phyloP scores from a whole-genome alignment of 2,797 vertebrate genomes.

The Melanotaenia nigrans region DNA sequence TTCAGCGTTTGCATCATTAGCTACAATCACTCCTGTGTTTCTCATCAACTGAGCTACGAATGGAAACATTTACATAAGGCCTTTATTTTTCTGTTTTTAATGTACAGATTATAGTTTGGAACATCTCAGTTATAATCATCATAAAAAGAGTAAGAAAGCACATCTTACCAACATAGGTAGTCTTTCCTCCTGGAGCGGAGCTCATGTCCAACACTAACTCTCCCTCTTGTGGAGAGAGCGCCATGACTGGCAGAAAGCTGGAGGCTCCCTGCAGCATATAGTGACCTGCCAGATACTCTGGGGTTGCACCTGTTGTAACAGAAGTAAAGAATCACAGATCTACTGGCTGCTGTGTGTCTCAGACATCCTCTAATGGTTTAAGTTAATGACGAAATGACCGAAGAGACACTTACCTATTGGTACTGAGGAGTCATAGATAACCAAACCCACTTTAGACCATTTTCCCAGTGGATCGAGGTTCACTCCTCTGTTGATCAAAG shows the following conservation, averaged over 20 bases:
- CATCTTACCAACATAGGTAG: constrained; percentile 92
- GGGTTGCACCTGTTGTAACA: constrained; percentile 89
- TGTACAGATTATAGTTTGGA: neutral
- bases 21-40: constrained; percentile 94
- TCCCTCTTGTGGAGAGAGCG: constrained; percentile 94
- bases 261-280: constrained; percentile 99
- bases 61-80: constrained; percentile 8
- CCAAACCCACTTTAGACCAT: constrained; percentile 97
- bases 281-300: constrained; percentile 95
- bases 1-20: constrained; percentile 91
- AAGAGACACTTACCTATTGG: constrained; percentile 87
- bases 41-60: constrained; percentile 95
- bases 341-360: neutral
- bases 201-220: constrained; percentile 97
- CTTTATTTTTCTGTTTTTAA: neutral
- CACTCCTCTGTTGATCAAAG: constrained; percentile 96
- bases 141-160: neutral
- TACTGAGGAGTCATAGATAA: constrained; percentile 95
- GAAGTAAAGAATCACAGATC: neutral
- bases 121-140: no score
- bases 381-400: neutral
- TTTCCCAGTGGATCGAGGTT: constrained; percentile 97
- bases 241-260: constrained; percentile 95
- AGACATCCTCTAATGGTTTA: neutral
- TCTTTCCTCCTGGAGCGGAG: constrained; percentile 96